Conservation (phyloP, 1,140 invertebrate species). For the Drosophila guanche region DNA sequence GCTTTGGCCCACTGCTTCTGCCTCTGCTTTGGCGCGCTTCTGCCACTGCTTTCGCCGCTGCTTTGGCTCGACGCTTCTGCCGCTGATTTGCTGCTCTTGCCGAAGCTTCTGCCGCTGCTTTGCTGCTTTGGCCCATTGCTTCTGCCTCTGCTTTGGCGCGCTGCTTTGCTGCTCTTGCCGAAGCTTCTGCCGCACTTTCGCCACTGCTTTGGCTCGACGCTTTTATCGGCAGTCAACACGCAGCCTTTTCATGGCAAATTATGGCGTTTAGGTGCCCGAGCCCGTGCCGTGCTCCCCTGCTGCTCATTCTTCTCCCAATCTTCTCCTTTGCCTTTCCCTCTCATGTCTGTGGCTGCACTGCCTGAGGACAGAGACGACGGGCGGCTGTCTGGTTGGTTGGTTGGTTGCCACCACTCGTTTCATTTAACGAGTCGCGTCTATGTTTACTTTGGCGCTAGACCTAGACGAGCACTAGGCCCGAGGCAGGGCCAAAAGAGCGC, state of each 20-base stretch:
- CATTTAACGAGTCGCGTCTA: constrained; percentile 79
- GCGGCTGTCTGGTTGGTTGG: constrained; percentile 23
- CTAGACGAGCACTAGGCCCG: constrained; percentile 57
- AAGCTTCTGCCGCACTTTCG: constrained; percentile 13
- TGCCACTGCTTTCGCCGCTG: no score
- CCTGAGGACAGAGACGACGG: constrained; percentile 58
- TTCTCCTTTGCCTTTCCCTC: constrained; percentile 26
- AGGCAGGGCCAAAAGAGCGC: constrained; percentile 30
- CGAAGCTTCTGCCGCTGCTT: constrained; percentile 64
- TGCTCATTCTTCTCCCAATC: not conserved
- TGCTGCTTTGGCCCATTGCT: not conserved
- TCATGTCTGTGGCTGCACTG: constrained; percentile 32
- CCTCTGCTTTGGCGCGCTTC: no score
- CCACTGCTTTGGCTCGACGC: no score
- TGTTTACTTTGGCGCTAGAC: constrained; percentile 75
- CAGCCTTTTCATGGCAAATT: constrained; percentile 81
- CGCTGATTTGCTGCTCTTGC: no score
- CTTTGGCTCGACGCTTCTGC: no score
- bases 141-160: constrained; percentile 8
- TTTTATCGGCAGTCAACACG: constrained; percentile 80
- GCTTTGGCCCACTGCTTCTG: no score
- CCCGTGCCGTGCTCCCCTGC: not conserved
- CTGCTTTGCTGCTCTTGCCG: not conserved
- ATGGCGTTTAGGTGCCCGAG: constrained; percentile 69
- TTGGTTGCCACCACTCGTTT: constrained; percentile 41